These are phyloP conservation scores for Phania funesta DNA, from an alignment of 2,888 invertebrate genomes.

Conservation along the genomic window DNA sequence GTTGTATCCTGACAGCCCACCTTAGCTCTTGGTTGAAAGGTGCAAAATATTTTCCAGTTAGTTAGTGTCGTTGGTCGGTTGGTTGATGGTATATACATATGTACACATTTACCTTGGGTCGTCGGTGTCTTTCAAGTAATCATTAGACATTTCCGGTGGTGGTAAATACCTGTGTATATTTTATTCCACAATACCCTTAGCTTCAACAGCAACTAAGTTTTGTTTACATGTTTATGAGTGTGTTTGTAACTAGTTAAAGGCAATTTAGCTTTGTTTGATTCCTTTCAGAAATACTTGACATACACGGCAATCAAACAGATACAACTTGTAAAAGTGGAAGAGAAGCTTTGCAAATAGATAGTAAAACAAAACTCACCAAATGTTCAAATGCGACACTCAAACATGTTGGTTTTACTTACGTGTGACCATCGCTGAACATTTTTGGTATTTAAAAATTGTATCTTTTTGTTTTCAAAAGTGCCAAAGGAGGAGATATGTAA, in stretches of 20 bases:
- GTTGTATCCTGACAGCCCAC: slow-evolving; percentile 2
- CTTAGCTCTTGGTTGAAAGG: slow-evolving; percentile 14
- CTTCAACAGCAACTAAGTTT: slow-evolving; percentile 26
- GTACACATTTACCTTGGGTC: not conserved
- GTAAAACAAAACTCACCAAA: not conserved
- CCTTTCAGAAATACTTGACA: slow-evolving; percentile 22
- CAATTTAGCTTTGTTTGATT: slow-evolving; percentile 48
- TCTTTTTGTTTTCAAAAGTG: not conserved
- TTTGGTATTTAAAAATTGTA: not conserved
- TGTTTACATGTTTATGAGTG: slow-evolving; percentile 20
- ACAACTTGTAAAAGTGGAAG: not conserved
- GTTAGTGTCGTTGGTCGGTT: slow-evolving; percentile 10
- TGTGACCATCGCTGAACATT: not conserved
- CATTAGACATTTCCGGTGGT: slow-evolving; percentile 63
- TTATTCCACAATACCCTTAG: slow-evolving; percentile 22
- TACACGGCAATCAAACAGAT: slow-evolving; percentile 1
- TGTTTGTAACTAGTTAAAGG: slow-evolving; percentile 42
- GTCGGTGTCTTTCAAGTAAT: slow-evolving; percentile 42
- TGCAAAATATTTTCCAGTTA: slow-evolving; percentile 42
- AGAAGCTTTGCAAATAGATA: not conserved
- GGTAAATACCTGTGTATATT: slow-evolving; percentile 6
- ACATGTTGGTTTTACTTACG: not conserved
- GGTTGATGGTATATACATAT: not conserved
- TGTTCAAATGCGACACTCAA: not conserved
- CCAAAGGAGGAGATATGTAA: no score